A percentile compares a stretch with the other conserved stretches of the same genome.
Evolutionary conservation across 2,113 vertebrate species (phyloP).

Genomic region (Gasterosteus nipponicus): DNA sequence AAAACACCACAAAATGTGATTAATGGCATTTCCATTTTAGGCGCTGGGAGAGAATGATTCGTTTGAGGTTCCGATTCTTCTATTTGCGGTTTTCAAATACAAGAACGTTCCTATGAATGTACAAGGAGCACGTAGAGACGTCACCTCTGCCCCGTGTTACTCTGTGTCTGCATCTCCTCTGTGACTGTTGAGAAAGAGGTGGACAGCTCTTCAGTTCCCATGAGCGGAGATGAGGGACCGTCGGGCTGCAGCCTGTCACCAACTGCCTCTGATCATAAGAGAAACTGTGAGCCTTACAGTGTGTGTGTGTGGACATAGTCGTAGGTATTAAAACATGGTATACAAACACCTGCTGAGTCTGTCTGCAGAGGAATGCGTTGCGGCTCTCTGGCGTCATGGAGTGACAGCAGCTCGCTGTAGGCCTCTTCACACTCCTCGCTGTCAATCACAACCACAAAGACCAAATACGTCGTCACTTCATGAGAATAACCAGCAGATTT

Average conservation of each 20-base stretch:
- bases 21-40: background rate
- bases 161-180: conserved; percentile 47
- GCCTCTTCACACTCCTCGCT: conserved; percentile 88
- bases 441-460: conserved; percentile 62
- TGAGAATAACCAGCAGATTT: conserved; percentile 3
- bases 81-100: background rate
- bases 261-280: conserved; percentile 46
- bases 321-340: conserved; percentile 19
- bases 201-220: conserved; percentile 67
- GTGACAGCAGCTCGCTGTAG: conserved; percentile 80
- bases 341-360: conserved; percentile 66
- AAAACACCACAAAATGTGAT: background rate
- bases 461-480: conserved; percentile 16
- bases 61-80: background rate
- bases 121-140: conserved; percentile 2
- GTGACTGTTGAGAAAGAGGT: conserved; percentile 73
- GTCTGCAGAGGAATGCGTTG: conserved; percentile 54
- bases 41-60: background rate
- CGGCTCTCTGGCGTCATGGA: conserved; percentile 66
- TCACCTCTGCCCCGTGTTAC: conserved; percentile 62
- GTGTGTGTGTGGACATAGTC: conserved; percentile 14
- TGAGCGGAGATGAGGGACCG: conserved; percentile 35
- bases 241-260: conserved; percentile 29
- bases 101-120: background rate
- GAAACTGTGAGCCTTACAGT: conserved; percentile 28